These are phyloP conservation scores for Amphiura filiformis DNA, from an alignment of 35 echinoderm and acorn worm genomes.

Conservation along the genomic window DNA sequence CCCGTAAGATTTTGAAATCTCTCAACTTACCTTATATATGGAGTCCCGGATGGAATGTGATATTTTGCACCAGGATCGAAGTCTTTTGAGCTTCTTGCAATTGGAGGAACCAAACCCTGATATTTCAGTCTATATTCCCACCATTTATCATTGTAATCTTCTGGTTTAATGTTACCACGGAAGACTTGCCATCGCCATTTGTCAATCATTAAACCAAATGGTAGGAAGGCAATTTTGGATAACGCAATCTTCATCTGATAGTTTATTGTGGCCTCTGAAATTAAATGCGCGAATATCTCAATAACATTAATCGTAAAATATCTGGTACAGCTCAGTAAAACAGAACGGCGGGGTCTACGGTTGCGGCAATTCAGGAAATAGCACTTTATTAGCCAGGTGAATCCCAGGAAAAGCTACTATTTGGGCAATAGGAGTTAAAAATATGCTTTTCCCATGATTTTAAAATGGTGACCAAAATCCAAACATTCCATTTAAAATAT, in stretches of 20 bases:
- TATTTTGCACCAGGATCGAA: conserved; percentile 93
- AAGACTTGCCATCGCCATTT: conserved; percentile 93
- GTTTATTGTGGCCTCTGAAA: conserved; percentile 72
- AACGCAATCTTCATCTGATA: conserved; percentile 79
- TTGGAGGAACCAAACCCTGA: conserved; percentile 63
- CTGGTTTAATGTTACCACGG: conserved; percentile 53
- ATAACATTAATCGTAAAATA: no score
- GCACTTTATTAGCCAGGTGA: no score
- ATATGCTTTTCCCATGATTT: no score
- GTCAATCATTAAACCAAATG: conserved; percentile 95
- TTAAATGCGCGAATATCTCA: no score
- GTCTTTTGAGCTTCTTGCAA: conserved; percentile 43
- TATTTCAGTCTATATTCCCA: conserved; percentile 76
- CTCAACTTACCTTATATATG: conserved; percentile 94
- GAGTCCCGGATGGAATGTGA: conserved; percentile 64
- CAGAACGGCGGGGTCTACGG: no score
- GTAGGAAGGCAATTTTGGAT: conserved; percentile 86
- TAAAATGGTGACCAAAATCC: no score
- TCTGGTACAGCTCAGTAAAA: no score
- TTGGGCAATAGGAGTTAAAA: no score
- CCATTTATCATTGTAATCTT: conserved; percentile 83
- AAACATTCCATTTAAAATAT: no score
- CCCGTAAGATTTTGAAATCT: no score
- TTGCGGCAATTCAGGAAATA: no score
- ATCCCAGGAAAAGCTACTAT: no score